Percentiles rank a stretch among this genome's conserved stretches.
Evolutionary conservation across 1,140 invertebrate species (phyloP).

Genomic region (Drosophila equinoxialis): DNA sequence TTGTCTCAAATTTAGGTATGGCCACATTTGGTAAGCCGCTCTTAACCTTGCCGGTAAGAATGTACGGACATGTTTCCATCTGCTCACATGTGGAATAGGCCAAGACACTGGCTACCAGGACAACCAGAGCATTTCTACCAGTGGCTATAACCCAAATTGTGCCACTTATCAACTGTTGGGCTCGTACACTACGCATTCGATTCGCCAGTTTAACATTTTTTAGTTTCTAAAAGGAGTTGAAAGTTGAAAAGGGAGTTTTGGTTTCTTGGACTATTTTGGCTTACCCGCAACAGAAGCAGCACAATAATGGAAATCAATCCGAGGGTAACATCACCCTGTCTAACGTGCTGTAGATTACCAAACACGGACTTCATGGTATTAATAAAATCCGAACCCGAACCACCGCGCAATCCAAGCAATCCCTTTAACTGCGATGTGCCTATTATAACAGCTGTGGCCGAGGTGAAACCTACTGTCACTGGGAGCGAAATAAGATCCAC

Average conservation of each 20-base stretch:
- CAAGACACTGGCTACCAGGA: constrained; percentile 86
- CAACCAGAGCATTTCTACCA: constrained; percentile 90
- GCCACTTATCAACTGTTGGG: constrained; percentile 83
- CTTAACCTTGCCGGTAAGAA: constrained; percentile 87
- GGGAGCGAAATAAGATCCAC: constrained; percentile 96
- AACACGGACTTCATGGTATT: constrained; percentile 86
- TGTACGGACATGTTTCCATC: constrained; percentile 84
- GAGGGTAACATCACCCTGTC: constrained; percentile 86
- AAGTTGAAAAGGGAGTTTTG: constrained; percentile 16
- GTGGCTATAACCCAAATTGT: constrained; percentile 89
- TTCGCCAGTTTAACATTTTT: constrained; percentile 85
- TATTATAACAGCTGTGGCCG: constrained; percentile 96
- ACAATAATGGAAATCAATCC: constrained; percentile 87
- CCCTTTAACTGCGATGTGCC: constrained; percentile 94
- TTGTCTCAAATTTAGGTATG: constrained; percentile 86
- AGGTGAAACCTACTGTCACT: constrained; percentile 96
- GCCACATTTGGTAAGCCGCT: constrained; percentile 86
- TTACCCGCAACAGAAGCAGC: constrained; percentile 87
- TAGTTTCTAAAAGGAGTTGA: constrained; percentile 85
- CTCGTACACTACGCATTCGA: constrained; percentile 38
- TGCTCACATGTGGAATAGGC: constrained; percentile 84
- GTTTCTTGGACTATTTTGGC: neutral
- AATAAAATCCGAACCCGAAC: constrained; percentile 86
- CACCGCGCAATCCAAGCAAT: constrained; percentile 88
- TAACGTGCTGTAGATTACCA: constrained; percentile 84